phyloP scores from a whole-genome alignment of 2,113 vertebrate genomes.

The Sebastes fasciatus region DNA sequence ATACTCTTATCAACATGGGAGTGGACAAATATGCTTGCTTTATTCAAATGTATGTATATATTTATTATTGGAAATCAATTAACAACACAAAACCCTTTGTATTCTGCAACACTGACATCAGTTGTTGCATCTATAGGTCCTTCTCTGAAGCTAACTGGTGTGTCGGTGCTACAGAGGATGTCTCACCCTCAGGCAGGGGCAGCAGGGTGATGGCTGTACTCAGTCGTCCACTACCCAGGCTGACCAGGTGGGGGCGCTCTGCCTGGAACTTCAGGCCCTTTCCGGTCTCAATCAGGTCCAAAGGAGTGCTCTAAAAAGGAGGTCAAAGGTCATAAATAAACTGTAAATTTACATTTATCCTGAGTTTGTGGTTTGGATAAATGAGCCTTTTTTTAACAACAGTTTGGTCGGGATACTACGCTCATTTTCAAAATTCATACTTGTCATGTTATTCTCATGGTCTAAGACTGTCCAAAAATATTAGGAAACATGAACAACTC shows the following conservation, averaged over 20 bases:
- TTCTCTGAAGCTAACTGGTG: not conserved
- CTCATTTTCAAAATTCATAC: no score
- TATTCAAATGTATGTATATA: no score
- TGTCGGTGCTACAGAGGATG: not conserved
- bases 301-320: constrained; percentile 84
- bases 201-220: constrained; percentile 94
- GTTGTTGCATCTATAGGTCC: not conserved
- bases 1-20: no score
- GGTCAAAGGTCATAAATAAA: not conserved
- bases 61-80: no score
- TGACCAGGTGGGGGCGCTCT: constrained; percentile 94
- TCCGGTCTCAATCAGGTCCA: constrained; percentile 92
- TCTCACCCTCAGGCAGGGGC: constrained; percentile 93
- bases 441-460: no score
- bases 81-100: no score
- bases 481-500: no score
- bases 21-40: no score
- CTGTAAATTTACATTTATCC: not conserved
- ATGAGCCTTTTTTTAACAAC: not conserved
- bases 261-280: constrained; percentile 94
- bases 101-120: not conserved
- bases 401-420: not conserved
- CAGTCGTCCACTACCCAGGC: constrained; percentile 94
- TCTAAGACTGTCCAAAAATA: no score
- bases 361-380: not conserved